Evolutionary conservation across 2,888 invertebrate species (phyloP).

Genomic region (Leucophenga maculata): DNA sequence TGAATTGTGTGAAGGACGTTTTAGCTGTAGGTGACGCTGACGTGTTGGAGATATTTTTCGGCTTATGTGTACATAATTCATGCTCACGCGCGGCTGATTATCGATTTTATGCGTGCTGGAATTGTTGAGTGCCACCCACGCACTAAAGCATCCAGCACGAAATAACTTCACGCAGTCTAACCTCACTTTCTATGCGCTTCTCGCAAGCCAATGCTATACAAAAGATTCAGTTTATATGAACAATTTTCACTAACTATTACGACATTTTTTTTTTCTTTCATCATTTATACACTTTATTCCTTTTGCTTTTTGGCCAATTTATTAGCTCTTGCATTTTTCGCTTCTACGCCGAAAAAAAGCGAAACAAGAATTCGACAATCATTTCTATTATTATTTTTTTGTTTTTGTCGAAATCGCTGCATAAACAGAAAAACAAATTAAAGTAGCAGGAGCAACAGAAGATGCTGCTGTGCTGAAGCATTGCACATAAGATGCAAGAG

Average conservation of each 20-base stretch:
- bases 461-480: not conserved
- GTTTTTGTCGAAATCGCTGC: not conserved
- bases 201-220: not conserved
- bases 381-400: conserved; percentile 8
- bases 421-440: not conserved
- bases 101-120: conserved; percentile 38
- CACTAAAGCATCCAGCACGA: not conserved
- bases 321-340: conserved; percentile 33
- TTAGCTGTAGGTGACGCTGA: too few species aligned
- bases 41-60: too few species aligned
- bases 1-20: not conserved
- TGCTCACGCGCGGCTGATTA: conserved; percentile 23
- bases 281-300: conserved; percentile 37
- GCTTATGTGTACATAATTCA: too few species aligned
- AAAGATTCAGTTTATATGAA: conserved; percentile 6
- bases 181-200: conserved; percentile 16
- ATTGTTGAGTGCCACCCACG: not conserved
- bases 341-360: conserved; percentile 28
- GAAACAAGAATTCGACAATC: not conserved
- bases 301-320: conserved; percentile 39
- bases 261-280: conserved; percentile 51
- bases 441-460: not conserved
- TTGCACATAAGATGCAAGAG: too few species aligned
- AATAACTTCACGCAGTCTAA: not conserved
- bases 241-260: conserved; percentile 53